Evolutionary conservation across 2,113 vertebrate species (phyloP).

Genomic region (Psammodynastes pulverulentus): DNA sequence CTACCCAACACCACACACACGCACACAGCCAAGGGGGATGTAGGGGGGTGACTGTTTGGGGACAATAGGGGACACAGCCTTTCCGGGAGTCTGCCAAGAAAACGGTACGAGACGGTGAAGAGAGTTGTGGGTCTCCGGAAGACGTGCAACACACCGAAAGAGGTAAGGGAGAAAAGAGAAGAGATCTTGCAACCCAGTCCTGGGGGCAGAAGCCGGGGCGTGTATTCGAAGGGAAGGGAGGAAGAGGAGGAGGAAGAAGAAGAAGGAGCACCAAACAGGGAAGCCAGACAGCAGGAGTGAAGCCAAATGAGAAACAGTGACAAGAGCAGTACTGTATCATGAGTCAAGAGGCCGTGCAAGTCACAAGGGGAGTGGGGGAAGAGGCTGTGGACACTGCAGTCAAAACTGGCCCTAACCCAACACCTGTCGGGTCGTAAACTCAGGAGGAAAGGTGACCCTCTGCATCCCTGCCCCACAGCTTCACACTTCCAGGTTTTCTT

Average conservation of each 20-base stretch:
- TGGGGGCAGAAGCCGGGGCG: background rate
- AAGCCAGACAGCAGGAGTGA: constrained; percentile 46
- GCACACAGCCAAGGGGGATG: background rate
- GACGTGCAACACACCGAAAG: too few species aligned
- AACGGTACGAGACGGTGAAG: background rate
- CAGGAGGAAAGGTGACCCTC: background rate
- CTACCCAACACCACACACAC: too few species aligned
- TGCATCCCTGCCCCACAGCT: background rate
- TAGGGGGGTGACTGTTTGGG: background rate
- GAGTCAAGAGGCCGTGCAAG: constrained; percentile 61
- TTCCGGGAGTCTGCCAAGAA: background rate
- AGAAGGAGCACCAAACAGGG: background rate
- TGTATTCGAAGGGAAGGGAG: background rate
- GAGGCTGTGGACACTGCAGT: constrained; percentile 41
- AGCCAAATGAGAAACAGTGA: constrained; percentile 38
- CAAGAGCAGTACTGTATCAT: constrained; percentile 55
- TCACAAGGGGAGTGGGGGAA: background rate
- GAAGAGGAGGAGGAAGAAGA: too few species aligned
- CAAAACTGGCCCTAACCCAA: constrained; percentile 10
- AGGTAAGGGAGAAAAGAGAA: background rate
- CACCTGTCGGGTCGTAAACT: background rate
- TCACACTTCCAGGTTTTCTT: background rate
- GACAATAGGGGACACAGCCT: background rate
- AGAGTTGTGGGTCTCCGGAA: too few species aligned
- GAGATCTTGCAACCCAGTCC: background rate